Base-by-base conservation (phyloP, 2,888 invertebrate genomes). In the Cinara cedri region DNA sequence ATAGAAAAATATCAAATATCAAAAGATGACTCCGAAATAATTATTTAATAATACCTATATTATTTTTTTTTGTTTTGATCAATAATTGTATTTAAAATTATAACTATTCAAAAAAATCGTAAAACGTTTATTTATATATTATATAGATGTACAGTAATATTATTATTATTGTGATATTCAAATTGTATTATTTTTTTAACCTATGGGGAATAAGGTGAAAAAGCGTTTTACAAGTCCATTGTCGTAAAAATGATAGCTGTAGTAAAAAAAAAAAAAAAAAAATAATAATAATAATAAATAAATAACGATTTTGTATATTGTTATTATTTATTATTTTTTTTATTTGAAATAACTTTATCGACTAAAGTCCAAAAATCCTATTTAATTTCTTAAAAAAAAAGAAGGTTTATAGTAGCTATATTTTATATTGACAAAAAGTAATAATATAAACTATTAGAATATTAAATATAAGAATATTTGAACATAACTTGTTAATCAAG, bases 251-350 rank as follows among this genome's bases (percentile, higher is more conserved):
- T 1, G 51, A 51, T 74, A 63, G 42, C 26, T 51, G 42, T 74
- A 49, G 60, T 60, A 72, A 34, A 62, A 13, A 62, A 49, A 46
- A 46, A 34, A 60, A 72, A 49, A 62, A 13, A 62, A 46, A 46
- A 46, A n/a, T n/a, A n/a, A n/a, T n/a, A n/a, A n/a, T n/a, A n/a
- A n/a, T n/a, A n/a, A n/a, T n/a, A n/a, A n/a, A n/a, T n/a, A n/a
- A 13, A 63, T 34, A 63, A 74, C 62, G 51, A 74, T 63, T 74
- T 74, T 63, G 42, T 11, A 51, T 51, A n/a, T 51, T 51, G 62
- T 72, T 72, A n/a, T 71, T 71, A 21, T n/a, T n/a, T n/a, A n/a
- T n/a, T n/a, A 34, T 34, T 55, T 26, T 54, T 72, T 72, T 72
- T n/a, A n/a, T 63, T 74, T 26, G 21, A 34, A 72, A 74, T 54